Base-by-base conservation (phyloP, 2,888 invertebrate species). In the Leucozona laternaria region DNA sequence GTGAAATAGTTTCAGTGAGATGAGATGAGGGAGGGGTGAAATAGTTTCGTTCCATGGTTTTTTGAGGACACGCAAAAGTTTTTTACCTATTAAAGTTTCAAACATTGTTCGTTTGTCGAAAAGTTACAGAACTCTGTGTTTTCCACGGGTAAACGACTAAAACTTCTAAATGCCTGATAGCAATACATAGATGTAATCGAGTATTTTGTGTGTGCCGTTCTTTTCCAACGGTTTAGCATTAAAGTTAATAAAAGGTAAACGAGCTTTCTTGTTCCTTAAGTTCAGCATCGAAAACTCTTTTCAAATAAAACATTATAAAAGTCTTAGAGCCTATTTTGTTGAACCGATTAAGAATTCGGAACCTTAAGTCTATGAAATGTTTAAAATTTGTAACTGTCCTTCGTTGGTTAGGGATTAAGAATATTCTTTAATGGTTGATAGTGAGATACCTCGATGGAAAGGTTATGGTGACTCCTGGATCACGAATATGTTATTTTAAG, bases 51-150 rank as follows among this genome's bases (percentile, higher is more conserved):
- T 40, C 22, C 4, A 22, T 37, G 37, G 57, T 17, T 4, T 57
- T 57, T 31, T 31, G 10, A 31, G 31, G 57, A 31, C 31, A 57
- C 6, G 13, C 2, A 31, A 57, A 57, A 64, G 57, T 66, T 58
- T 66, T 58, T 28, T 66, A 43, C 15, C 40, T 50, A 13, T 0
- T 22, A n/a, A 15, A 53, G 25, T 15, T 37, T 20, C 6, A 1
- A 25, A 53, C 13, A 53, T 7, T 53, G 6, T 53, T 22, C 7
- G 7, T 53, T 53, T 6, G 22, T 53, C 25, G 8, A 8, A 53
- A 53, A 53, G 25, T 28, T 53, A 28, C 53, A 8, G 15, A 53
- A n/a, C 15, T 28, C 28, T 28, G 8, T 8, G 8, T 8, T 53
- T 53, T 53, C 25, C 22, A 15, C 25, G 15, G 25, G 0, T 25